These are phyloP conservation scores for Amphiduros pacificus DNA, from an alignment of 2,888 invertebrate species.

Conservation along the genomic window DNA sequence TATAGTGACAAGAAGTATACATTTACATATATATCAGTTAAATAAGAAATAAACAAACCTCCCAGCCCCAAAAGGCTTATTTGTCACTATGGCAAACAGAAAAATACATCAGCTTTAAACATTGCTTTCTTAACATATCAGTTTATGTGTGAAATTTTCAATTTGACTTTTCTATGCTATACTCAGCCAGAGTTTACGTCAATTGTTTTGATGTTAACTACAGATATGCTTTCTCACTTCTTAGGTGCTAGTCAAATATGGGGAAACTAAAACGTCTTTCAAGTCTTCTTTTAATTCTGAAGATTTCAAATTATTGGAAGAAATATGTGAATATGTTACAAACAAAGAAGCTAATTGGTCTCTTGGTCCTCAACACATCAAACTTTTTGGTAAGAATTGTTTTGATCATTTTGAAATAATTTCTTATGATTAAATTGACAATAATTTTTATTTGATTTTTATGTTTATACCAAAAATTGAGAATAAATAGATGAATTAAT, in stretches of 20 bases:
- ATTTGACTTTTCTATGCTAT: background rate
- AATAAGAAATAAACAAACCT: too few relatives aligned
- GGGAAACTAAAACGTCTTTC: background rate
- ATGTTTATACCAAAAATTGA: too few relatives aligned
- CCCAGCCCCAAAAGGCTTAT: too few relatives aligned
- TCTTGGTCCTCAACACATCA: background rate
- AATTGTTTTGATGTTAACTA: background rate
- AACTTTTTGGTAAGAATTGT: conserved; percentile 9
- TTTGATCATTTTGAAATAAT: too few relatives aligned
- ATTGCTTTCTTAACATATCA: background rate
- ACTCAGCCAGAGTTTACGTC: background rate
- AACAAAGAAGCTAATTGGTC: background rate
- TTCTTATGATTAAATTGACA: too few relatives aligned
- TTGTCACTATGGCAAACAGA: too few relatives aligned
- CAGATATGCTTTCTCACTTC: background rate
- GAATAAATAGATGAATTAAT: too few relatives aligned
- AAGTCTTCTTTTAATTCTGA: background rate
- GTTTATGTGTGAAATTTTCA: background rate
- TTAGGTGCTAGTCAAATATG: too few relatives aligned
- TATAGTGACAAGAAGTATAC: too few relatives aligned
- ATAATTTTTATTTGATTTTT: too few relatives aligned
- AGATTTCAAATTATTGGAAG: background rate
- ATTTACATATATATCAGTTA: too few relatives aligned
- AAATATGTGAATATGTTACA: background rate
- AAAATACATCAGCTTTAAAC: too few relatives aligned